Base-by-base conservation (phyloP, 1,140 invertebrate genomes). In the Ostrea edulis region DNA sequence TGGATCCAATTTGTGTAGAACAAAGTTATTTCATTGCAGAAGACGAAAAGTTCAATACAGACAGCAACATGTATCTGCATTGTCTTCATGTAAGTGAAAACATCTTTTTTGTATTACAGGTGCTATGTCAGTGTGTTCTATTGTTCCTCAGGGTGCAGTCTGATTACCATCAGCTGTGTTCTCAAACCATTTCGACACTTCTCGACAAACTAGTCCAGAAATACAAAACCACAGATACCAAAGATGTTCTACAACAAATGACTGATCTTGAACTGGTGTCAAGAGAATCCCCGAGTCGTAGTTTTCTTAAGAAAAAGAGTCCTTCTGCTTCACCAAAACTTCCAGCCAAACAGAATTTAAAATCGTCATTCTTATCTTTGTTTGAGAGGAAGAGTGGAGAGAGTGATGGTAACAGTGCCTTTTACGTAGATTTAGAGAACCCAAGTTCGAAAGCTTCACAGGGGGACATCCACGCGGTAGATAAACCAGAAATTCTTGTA, bases 91-190 rank as follows among this genome's bases (percentile, higher is more conserved):
- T 68, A 25, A 51, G 8, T 44, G 8, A 51, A 14, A 82, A 29
- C 51, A 51, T 53, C 20, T 53, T 83, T 52, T 53, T 52, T 87
- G 1, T 87, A 51, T 90, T 90, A 54, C 90, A 94, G 93, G 90
- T 90, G 11, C 83, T 91, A 14, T 92, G 91, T 53, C 89, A 91
- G 29, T 91, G 93, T 71, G 82, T 93, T 7, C 82, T 94, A 11
- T 71, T 93, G 81, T 91, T 93, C 85, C 82, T 92, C 1, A 93
- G 93, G 88, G 87, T 93, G 55, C 92, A 94, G 87, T 90, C 91
- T 44, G 91, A 93, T 65, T 94, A 94, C 85, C 91, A 93, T 87
- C 87, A 92, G n/a, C 54, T 93, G 86, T 93, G 93, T 88, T 89
- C 92, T 86, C 85, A 87, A 29, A 88, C 91, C 11, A 91, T 94